These are phyloP conservation scores for Phortica variegata DNA, from an alignment of 1,140 invertebrate genomes.

Conservation along the genomic window DNA sequence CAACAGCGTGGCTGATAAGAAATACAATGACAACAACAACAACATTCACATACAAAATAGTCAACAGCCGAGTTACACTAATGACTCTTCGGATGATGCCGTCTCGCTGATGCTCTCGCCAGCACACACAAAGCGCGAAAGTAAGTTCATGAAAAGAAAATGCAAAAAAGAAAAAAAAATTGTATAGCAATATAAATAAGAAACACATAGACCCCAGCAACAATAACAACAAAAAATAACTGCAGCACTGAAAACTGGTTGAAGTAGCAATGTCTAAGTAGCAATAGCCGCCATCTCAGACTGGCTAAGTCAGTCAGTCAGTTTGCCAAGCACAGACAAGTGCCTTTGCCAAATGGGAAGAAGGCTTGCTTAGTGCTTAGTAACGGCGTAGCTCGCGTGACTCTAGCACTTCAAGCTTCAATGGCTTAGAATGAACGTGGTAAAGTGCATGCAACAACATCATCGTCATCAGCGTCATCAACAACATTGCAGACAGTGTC, in stretches of 20 bases:
- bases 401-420: constrained; percentile 34
- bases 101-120: constrained; percentile 10
- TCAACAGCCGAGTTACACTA: constrained; percentile 17
- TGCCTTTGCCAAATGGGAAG: too few relatives aligned
- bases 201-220: too few relatives aligned
- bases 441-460: neutral
- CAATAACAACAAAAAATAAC: neutral
- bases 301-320: too few relatives aligned
- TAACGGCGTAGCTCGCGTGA: constrained; percentile 35
- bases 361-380: too few relatives aligned
- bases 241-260: neutral
- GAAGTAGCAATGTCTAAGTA: too few relatives aligned
- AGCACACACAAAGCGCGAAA: constrained; percentile 39
- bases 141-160: constrained; percentile 28
- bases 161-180: neutral
- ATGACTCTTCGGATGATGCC: constrained; percentile 15
- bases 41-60: constrained; percentile 13
- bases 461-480: neutral
- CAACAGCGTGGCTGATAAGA: constrained; percentile 42
- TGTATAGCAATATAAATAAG: neutral
- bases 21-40: constrained; percentile 35
- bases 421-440: constrained; percentile 17
- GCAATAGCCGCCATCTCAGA: too few relatives aligned
- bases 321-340: neutral
- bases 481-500: neutral